phyloP scores from a whole-genome alignment of 2,888 invertebrate species.

The Acleris cristana region DNA sequence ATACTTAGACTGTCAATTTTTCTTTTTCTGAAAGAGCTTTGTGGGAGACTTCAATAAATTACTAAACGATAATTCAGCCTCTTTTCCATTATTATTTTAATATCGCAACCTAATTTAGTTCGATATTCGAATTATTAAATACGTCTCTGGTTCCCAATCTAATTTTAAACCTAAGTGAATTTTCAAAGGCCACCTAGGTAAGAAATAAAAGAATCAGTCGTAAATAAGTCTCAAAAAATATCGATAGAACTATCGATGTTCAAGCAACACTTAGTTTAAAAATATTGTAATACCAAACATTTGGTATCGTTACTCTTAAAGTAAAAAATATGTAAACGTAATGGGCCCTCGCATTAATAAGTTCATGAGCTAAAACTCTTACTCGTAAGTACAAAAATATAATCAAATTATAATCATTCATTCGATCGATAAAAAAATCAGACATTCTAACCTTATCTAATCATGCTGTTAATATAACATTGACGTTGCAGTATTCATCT shows the following conservation, averaged over 20 bases:
- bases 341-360: conserved; percentile 8
- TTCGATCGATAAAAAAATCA: conserved; percentile 39
- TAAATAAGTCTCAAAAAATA: conserved; percentile 33
- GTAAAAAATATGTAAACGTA: conserved; percentile 22
- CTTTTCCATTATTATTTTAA: background rate
- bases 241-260: conserved; percentile 22
- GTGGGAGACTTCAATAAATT: too few species aligned
- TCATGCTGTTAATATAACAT: conserved; percentile 6
- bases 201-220: conserved; percentile 43
- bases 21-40: too few species aligned
- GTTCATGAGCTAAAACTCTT: conserved; percentile 60
- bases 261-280: conserved; percentile 33
- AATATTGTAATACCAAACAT: conserved; percentile 38
- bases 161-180: conserved; percentile 24
- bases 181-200: conserved; percentile 15
- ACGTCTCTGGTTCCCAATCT: conserved; percentile 5
- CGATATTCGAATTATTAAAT: background rate
- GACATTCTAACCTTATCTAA: background rate
- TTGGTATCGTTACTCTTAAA: conserved; percentile 45
- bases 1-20: too few species aligned
- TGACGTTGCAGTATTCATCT: background rate
- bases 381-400: conserved; percentile 67
- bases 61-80: background rate
- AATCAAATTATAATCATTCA: conserved; percentile 64
- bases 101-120: background rate